Evolutionary conservation across 2,797 vertebrate genomes (phyloP).

Genomic region (Yasuhikotakia modesta): DNA sequence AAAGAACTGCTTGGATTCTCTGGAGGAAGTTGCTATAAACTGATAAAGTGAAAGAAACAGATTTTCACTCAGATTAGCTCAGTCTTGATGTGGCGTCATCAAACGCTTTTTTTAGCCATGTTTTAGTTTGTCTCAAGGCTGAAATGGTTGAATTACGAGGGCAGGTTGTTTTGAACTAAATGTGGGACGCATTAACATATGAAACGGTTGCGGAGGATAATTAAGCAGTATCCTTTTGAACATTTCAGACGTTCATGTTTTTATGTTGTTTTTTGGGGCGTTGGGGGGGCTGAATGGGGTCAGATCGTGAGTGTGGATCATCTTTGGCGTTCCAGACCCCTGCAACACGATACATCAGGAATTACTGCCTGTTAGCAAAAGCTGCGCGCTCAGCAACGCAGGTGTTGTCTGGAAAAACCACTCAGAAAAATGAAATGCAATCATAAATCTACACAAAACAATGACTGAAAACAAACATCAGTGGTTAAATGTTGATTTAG

Average conservation of each 20-base stretch:
- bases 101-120: background rate
- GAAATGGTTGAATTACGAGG: constrained; percentile 19
- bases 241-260: constrained; percentile 47
- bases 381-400: constrained; percentile 59
- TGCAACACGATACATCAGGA: constrained; percentile 41
- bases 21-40: background rate
- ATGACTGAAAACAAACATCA: constrained; percentile 37
- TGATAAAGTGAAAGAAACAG: background rate
- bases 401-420: constrained; percentile 36
- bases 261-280: background rate
- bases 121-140: constrained; percentile 17
- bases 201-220: constrained; percentile 56
- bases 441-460: constrained; percentile 59
- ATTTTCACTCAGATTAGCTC: background rate
- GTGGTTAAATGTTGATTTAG: constrained; percentile 52
- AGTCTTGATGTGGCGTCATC: background rate
- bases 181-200: constrained; percentile 60
- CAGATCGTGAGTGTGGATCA: constrained; percentile 54
- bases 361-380: constrained; percentile 39
- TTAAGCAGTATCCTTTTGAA: constrained; percentile 56
- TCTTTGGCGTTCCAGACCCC: constrained; percentile 34
- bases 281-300: constrained; percentile 35
- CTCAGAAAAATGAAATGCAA: constrained; percentile 61
- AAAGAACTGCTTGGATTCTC: background rate
- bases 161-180: constrained; percentile 52